Evolutionary conservation across 2,888 invertebrate genomes (phyloP), one percentile per base, ranked within the genome.

Genomic region (Patella ulyssiponensis): DNA sequence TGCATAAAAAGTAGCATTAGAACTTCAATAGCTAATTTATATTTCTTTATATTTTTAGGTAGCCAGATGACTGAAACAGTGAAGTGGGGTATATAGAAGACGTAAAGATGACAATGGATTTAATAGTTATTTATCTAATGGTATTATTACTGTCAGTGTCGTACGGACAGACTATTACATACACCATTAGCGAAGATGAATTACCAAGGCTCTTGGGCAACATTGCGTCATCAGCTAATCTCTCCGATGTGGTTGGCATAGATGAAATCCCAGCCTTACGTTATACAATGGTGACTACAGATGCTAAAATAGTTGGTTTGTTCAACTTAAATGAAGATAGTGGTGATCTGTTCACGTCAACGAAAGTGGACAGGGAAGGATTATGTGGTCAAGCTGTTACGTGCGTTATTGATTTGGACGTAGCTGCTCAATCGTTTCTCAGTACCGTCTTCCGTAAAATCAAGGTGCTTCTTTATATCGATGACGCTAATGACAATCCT

Each of bases 401-500:
- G 14, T 83, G 82, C 74, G 56, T 79, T n/a, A 53, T 81, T 12
- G 58, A 69, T 0, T 69, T 77, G 27, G 77, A 75, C 58, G 77
- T 81, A 44, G 81, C 80, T 5, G 81, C 74, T 71, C 79, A 79
- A 58, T 71, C 27, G 44, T 78, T 58, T 33, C 71, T 54, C 54
- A 74, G 75, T 69, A 77, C 73, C 73, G 81, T 79, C 64, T 76
- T 82, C 77, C 76, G 77, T n/a, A 80, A 79, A 58, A 77, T 79
- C 76, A 73, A 72, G 27, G 75, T 83, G 27, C 56, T 76, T 23
- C 77, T 83, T 12, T 75, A 77, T 11, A 71, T 83, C 2, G 51
- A 76, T 33, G 82, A 83, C 72, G 75, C 76, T 71, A 83, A 83
- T 70, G 82, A 83, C 52, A 78, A 81, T 58, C 56, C 73, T 17